Percentiles rank a stretch among this genome's conserved stretches.
phyloP scores from a whole-genome alignment of 2,888 invertebrate genomes.

The Phengaris alcon region DNA sequence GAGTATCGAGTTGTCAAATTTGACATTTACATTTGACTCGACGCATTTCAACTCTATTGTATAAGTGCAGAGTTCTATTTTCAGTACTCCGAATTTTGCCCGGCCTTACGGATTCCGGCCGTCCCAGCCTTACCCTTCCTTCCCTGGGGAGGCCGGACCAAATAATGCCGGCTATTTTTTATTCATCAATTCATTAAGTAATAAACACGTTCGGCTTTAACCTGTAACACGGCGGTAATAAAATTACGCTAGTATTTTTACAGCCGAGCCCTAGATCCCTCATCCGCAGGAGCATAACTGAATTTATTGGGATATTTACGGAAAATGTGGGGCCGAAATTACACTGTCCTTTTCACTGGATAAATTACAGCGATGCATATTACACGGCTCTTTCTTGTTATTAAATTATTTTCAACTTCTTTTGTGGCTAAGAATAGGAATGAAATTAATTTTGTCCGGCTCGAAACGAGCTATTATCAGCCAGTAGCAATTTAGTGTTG shows the following conservation, averaged over 20 bases:
- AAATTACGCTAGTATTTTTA: conserved; percentile 4
- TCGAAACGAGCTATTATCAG: background rate
- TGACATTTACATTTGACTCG: too few relatives aligned
- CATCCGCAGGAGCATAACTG: conserved; percentile 19
- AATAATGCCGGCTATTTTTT: background rate
- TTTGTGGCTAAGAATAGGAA: conserved; percentile 17
- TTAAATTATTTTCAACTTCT: conserved; percentile 23
- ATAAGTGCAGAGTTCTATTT: too few relatives aligned
- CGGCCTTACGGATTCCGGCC: too few relatives aligned
- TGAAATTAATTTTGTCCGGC: conserved; percentile 21
- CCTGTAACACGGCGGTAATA: background rate
- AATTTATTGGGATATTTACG: conserved; percentile 24
- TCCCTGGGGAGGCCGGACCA: background rate
- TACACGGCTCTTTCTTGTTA: background rate
- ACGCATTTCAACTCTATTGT: too few relatives aligned
- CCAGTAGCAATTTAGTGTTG: background rate
- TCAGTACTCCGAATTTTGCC: too few relatives aligned
- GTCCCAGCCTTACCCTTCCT: too few relatives aligned
- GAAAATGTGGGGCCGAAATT: conserved; percentile 23
- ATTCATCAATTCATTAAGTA: conserved; percentile 7
- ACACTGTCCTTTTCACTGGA: conserved; percentile 24
- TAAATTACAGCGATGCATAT: conserved; percentile 24
- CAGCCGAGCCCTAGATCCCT: conserved; percentile 5
- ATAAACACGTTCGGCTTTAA: conserved; percentile 20
- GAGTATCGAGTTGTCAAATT: too few relatives aligned